These are phyloP conservation scores for Aurelia sp. DNA, from an alignment of 30 jellyfish, hydroid and myxozoan genomes.

Conservation along the genomic window DNA sequence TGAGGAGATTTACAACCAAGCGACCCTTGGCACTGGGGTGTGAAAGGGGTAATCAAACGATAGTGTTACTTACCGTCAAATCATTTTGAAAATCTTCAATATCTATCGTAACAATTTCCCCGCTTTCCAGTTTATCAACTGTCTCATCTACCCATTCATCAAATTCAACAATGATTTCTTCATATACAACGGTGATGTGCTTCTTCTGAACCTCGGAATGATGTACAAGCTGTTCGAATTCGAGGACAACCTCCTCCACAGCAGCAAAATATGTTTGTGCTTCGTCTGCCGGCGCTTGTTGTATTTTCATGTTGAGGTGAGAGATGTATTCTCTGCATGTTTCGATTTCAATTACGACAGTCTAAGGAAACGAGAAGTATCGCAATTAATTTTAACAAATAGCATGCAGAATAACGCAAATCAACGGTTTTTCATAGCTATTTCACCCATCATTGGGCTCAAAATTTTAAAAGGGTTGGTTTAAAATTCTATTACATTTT, in stretches of 20 bases:
- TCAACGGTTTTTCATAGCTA: too few relatives aligned
- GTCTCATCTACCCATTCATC: slow-evolving; percentile 77
- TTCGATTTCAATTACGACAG: slow-evolving; percentile 69
- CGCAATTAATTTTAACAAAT: too few relatives aligned
- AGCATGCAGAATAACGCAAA: too few relatives aligned
- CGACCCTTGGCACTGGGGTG: too few relatives aligned
- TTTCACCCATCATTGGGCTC: too few relatives aligned
- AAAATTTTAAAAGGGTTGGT: too few relatives aligned
- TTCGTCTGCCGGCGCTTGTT: slow-evolving; percentile 81
- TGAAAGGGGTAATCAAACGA: too few relatives aligned
- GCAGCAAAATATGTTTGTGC: slow-evolving; percentile 73
- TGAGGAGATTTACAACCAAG: too few relatives aligned
- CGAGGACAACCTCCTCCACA: slow-evolving; percentile 63
- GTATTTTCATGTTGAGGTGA: slow-evolving; percentile 56
- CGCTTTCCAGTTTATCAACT: slow-evolving; percentile 64
- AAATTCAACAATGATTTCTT: slow-evolving; percentile 73
- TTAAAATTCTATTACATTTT: too few relatives aligned
- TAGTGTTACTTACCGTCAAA: slow-evolving; percentile 61
- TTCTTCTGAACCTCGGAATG: slow-evolving; percentile 78
- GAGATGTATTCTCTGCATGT: slow-evolving; percentile 82
- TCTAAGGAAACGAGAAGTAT: slow-evolving; percentile 9
- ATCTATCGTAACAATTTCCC: slow-evolving; percentile 84
- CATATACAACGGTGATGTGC: slow-evolving; percentile 68
- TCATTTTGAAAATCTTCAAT: slow-evolving; percentile 81
- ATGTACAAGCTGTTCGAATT: slow-evolving; percentile 70